Evolutionary conservation across 2,888 invertebrate species (phyloP), one percentile per base, ranked within the genome.

Genomic region (Dynastes tityus): DNA sequence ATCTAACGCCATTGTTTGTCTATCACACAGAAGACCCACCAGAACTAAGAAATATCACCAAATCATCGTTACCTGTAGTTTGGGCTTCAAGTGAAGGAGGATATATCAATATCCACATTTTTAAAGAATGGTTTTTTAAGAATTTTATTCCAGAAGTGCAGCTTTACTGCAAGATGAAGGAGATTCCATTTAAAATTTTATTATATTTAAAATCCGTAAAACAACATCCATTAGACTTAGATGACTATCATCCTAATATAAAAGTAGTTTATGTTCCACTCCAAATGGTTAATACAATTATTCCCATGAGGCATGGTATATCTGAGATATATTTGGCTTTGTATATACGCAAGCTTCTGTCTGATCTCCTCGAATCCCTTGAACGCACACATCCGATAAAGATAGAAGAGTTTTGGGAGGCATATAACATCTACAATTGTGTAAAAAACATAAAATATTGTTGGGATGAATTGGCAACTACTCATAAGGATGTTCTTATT

Each of bases 1-100:
- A 45, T n/a, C 40, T 67, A n/a, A 67, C 45, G n/a, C 45, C 49
- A 16, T 49, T 67, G 8, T 22, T 45, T 11, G 22, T 67, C 2
- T 9, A 67, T 27, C 40, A 45, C 16, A 22, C 40, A 45, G 45
- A 45, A 45, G 40, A 45, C 22, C 49, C 49, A 22, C 45, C 45
- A 49, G 67, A 67, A 67, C 11, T 65, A 40, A 67, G 45, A 67
- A 67, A 45, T 27, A 16, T 65, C 16, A 65, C 65, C 3, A 65
- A 65, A 40, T 65, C 65, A 40, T 65, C 65, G 16, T 40, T 65
- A 40, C 65, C 65, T 16, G 37, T 65, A 40, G 40, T 65, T 65
- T 65, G 65, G 65, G 32, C 65, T 2, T 40, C 65, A 65, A 65
- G 16, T 40, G n/a, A 37, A 40, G 37, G 40, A n/a, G 65, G 65